Conservation (phyloP, 2,797 vertebrate species). For the Sardinella longiceps region DNA sequence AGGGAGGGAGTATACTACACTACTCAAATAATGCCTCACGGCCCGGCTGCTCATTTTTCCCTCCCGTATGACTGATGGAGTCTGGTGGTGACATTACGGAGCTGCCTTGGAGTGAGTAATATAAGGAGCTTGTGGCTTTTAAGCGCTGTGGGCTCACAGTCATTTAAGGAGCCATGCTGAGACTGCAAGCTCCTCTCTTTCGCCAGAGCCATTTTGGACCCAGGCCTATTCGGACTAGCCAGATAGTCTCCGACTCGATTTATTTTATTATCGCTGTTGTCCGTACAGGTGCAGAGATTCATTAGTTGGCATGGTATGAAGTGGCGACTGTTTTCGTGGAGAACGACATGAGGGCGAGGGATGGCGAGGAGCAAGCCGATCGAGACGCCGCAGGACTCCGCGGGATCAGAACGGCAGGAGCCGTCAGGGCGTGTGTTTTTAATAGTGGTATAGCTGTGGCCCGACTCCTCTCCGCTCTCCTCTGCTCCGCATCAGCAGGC, state of each 20-base stretch:
- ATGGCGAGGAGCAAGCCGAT: neutral
- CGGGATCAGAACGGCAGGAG: slow-evolving; percentile 13
- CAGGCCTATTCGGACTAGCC: neutral
- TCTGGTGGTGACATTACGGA: slow-evolving; percentile 13
- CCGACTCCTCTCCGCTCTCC: neutral
- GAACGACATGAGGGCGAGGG: slow-evolving; percentile 12
- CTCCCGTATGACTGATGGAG: slow-evolving; percentile 37
- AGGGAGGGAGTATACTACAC: neutral
- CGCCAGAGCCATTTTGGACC: slow-evolving; percentile 15
- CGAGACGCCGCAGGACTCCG: neutral
- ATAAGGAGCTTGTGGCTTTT: slow-evolving; percentile 28
- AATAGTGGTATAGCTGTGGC: slow-evolving; percentile 34
- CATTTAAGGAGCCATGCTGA: neutral
- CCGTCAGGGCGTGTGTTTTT: slow-evolving; percentile 32
- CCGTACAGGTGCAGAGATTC: slow-evolving; percentile 41
- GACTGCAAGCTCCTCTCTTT: neutral
- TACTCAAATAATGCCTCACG: slow-evolving; percentile 28
- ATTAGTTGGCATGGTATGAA: slow-evolving; percentile 42
- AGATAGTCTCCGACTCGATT: slow-evolving; percentile 29
- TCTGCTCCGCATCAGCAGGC: neutral
- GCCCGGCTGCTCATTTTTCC: neutral
- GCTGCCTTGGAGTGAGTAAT: slow-evolving; percentile 33
- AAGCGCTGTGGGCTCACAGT: neutral
- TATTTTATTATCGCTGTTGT: slow-evolving; percentile 27
- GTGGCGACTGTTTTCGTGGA: slow-evolving; percentile 36